A percentile compares a stretch with the other conserved stretches of the same genome.
These are phyloP conservation scores for Octonoba sinensis DNA, from an alignment of 2,888 invertebrate species.

Conservation along the genomic window DNA sequence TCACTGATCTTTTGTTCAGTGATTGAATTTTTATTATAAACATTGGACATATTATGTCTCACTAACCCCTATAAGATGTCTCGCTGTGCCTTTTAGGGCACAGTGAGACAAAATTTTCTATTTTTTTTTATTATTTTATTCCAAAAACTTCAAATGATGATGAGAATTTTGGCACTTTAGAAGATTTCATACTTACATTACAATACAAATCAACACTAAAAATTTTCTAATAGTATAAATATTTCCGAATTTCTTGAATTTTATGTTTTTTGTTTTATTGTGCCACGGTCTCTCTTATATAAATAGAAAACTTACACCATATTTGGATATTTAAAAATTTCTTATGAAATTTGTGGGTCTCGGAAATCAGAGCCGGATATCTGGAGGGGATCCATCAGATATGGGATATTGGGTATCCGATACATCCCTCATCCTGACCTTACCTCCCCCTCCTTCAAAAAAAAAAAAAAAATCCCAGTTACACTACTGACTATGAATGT, in stretches of 20 bases:
- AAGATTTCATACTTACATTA: not conserved
- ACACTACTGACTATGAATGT: no score
- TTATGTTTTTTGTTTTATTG: not conserved
- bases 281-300: not conserved
- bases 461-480: no score
- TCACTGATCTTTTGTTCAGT: not conserved
- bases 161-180: not conserved
- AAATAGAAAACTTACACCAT: not conserved
- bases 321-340: not conserved
- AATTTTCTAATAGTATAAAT: not conserved
- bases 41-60: not conserved
- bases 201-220: not conserved
- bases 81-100: not conserved
- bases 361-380: no score
- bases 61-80: not conserved
- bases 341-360: no score
- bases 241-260: slow-evolving; percentile 1
- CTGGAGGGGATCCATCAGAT: no score
- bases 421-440: no score
- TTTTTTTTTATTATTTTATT: not conserved
- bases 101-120: slow-evolving; percentile 8
- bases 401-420: no score
- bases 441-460: no score
- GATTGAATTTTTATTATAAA: not conserved
- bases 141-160: slow-evolving; percentile 5